These are phyloP conservation scores for Anadara kagoshimensis DNA, from an alignment of 1,140 invertebrate species.

Conservation along the genomic window DNA sequence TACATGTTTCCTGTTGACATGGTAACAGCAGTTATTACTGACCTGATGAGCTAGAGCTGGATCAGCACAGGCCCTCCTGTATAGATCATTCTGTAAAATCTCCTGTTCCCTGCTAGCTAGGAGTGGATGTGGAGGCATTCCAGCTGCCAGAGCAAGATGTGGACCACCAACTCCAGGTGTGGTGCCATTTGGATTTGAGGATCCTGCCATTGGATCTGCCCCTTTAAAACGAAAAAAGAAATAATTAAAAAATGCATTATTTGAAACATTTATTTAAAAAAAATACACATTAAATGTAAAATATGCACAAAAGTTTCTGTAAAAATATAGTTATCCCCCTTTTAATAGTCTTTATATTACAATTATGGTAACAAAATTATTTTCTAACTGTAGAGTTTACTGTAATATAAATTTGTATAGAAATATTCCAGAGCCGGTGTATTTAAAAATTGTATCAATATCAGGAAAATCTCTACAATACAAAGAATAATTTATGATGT, in stretches of 20 bases:
- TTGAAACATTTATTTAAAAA: background rate
- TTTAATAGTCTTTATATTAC: too few species aligned
- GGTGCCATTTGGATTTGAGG: conserved; percentile 44
- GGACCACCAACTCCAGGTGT: conserved; percentile 37
- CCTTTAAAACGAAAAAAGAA: conserved; percentile 40
- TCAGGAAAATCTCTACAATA: too few species aligned
- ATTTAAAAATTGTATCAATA: too few species aligned
- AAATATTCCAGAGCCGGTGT: too few species aligned
- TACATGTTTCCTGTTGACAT: too few species aligned
- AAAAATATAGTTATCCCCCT: background rate
- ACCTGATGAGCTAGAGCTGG: conserved; percentile 85
- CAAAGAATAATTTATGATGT: too few species aligned
- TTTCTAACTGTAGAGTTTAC: too few species aligned
- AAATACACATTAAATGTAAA: background rate
- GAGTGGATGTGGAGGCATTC: conserved; percentile 74
- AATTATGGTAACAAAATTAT: too few species aligned
- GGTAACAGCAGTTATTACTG: conserved; percentile 17
- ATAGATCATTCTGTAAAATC: conserved; percentile 79
- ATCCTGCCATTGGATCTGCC: conserved; percentile 58
- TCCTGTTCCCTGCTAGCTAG: conserved; percentile 65
- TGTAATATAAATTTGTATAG: too few species aligned
- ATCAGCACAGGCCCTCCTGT: conserved; percentile 87
- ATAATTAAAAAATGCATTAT: background rate
- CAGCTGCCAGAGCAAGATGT: conserved; percentile 49
- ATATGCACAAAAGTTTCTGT: conserved; percentile 1